Conservation (phyloP, 1,140 invertebrate genomes). For the Eriocheir sinensis region DNA sequence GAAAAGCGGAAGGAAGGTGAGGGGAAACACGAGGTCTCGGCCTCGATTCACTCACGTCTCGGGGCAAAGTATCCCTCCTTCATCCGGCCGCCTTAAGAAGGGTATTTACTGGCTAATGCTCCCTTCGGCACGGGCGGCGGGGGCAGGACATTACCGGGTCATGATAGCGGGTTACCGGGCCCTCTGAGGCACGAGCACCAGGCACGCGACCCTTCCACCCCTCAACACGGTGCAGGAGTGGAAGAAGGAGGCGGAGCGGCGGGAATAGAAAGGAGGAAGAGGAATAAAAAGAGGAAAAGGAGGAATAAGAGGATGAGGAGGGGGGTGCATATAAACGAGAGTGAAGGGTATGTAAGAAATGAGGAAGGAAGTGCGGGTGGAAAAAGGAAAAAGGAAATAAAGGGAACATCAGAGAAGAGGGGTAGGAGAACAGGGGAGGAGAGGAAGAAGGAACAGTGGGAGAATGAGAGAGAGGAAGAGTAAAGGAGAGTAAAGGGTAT, state of each 20-base stretch:
- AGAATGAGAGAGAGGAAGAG: too few species aligned
- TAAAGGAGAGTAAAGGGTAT: too few species aligned
- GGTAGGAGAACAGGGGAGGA: not conserved
- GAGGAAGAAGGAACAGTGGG: too few species aligned
- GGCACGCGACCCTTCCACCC: not conserved
- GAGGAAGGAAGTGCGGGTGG: too few species aligned
- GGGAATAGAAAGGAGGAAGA: not conserved
- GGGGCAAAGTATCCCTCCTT: not conserved
- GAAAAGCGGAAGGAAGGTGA: not conserved
- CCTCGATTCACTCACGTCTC: not conserved
- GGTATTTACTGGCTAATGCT: not conserved
- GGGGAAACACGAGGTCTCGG: not conserved
- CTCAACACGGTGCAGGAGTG: not conserved
- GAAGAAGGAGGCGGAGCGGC: not conserved
- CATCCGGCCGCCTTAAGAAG: not conserved
- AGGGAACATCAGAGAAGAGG: not conserved
- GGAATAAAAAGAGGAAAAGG: not conserved
- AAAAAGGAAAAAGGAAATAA: not conserved
- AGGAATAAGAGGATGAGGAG: too few species aligned
- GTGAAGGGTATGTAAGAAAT: too few species aligned
- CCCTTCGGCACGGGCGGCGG: not conserved
- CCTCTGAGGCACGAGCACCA: not conserved
- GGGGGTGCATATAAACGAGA: too few species aligned
- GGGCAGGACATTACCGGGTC: constrained; percentile 10
- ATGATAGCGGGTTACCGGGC: constrained; percentile 19